Base-by-base conservation (phyloP, 2,888 invertebrate genomes). In the Pseudococcus jackbeardsleyi region DNA sequence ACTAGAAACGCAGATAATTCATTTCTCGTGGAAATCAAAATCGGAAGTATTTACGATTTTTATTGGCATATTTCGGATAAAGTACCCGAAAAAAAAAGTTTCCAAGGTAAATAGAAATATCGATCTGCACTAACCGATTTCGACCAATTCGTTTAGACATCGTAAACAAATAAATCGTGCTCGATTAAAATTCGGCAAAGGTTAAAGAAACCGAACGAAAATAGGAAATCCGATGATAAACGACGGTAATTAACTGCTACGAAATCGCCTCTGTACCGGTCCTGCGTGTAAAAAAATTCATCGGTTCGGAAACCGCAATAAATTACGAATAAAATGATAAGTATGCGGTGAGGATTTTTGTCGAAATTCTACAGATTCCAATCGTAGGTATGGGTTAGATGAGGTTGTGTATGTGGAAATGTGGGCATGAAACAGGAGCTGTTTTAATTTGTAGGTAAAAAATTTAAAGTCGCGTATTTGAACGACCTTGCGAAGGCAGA, bases 171-270 rank as follows among this genome's bases (percentile, higher is more conserved):
- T 72, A 72, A 72, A 33, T 33, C 33, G 26, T 72, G 26, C 33
- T 11, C 33, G 33, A 11, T 72, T 39, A 72, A 72, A 39, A 72
- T 33, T 26, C 39, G 33, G 72, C 15, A 33, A 72, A 72, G 72
- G 33, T 72, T 33, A 72, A 72, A 72, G 72, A 72, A 72, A 72
- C 72, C 72, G 5, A 72, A 26, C 26, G 33, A 72, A 72, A 72
- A 72, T 72, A 72, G 72, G 72, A 72, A 72, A 72, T 72, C 15
- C 72, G 72, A 72, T 33, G 72, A 72, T 72, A 33, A 72, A 72
- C n/a, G 12, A 17, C 15, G 33, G 17, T 33, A 72, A 72, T 72
- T 72, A 72, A 72, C 72, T 33, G 8, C 33, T 17, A 33, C 33
- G 33, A 72, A 72, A 33, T 72, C 6, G 64, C 64, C 59, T 33